Base-by-base conservation (phyloP, 2,888 invertebrate species). In the Chalcosyrphus nemorum region DNA sequence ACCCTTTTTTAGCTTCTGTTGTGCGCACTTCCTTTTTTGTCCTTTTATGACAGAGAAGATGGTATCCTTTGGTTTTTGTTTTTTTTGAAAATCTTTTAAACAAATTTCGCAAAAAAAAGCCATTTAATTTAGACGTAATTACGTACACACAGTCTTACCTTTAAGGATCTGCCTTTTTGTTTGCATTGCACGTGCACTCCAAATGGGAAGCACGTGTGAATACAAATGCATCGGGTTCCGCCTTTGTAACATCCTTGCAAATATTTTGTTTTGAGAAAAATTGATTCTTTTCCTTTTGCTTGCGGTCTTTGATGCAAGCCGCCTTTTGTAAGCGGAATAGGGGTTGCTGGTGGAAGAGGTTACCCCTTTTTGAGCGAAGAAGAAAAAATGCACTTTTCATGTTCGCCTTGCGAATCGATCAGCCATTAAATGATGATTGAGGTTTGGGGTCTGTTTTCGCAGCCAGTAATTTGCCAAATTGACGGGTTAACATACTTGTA, bases 221-320 rank as follows among this genome's bases (percentile, higher is more conserved):
- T 43, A 63, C 78, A 74, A 84, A 78, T 78, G 82, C 82, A 84
- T 78, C 63, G 41, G 21, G 78, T 63, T 63, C 63, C 68, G 72
- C 68, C 77, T 72, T 82, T 61, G 66, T 72, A n/a, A 59, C 61
- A 74, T 82, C 82, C 82, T 82, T 78, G 82, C 82, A 74, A 84
- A 84, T 84, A 84, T 82, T 84, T 84, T 78, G 61, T 63, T n/a
- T n/a, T n/a, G n/a, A n/a, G n/a, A n/a, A 54, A 82, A 78, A 84
- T 21, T 78, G 78, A 84, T 78, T 84, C 82, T 61, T 74, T 54
- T 81, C 43, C 32, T 76, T 59, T 24, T 4, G 13, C 15, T n/a
- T n/a, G n/a, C n/a, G n/a, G n/a, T n/a, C 78, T 74, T 78, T 78
- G 82, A 84, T 84, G 68, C 24, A 43, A 45, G 56, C 82, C 82